phyloP scores from a whole-genome alignment of 2,797 vertebrate genomes.

The Glyptemys insculpta region DNA sequence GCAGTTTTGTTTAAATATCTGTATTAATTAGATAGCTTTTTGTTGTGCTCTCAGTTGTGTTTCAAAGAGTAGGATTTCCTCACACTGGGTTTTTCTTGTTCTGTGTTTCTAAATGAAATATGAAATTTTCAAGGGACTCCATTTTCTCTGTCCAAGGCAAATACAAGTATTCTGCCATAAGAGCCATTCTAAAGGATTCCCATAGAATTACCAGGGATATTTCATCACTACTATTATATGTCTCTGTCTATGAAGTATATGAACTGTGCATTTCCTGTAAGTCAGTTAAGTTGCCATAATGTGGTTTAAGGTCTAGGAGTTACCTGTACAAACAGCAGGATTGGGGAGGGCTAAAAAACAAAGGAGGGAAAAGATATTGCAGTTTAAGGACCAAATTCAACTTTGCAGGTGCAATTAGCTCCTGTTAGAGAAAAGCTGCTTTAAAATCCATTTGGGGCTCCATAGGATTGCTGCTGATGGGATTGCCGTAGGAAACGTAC shows the following conservation, averaged over 20 bases:
- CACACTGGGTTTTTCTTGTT: neutral
- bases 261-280: neutral
- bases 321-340: neutral
- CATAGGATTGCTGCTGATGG: neutral
- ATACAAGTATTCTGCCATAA: neutral
- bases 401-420: neutral
- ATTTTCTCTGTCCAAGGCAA: neutral
- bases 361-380: neutral
- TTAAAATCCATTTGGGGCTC: neutral
- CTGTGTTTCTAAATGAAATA: neutral
- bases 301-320: neutral
- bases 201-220: neutral
- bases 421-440: neutral
- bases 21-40: neutral
- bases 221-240: neutral
- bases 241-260: neutral
- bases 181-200: neutral
- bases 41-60: neutral
- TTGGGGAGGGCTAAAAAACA: neutral
- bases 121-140: neutral
- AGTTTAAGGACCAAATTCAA: neutral
- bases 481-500: neutral
- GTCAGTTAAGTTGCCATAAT: neutral
- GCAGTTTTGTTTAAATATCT: neutral
- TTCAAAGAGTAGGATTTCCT: neutral